Evolutionary conservation across 2,888 invertebrate species (phyloP), one percentile per base, ranked within the genome.

Genomic region (Erebia ligea): DNA sequence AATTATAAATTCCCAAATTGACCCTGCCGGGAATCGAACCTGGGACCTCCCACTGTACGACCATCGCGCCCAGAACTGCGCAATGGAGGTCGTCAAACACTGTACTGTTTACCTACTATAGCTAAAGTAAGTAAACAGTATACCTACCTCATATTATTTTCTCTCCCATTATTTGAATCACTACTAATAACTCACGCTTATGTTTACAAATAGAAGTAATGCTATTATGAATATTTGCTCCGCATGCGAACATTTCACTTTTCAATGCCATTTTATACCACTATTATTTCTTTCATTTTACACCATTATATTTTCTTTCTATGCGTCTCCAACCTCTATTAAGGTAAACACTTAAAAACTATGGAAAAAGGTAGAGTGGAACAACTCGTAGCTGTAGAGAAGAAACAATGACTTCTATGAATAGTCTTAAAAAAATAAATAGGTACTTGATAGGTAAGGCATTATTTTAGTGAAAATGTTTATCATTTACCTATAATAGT

Each of bases 221-320:
- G 21, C 21, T 25, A 57, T 15, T 57, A 57, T 57, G 21, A 57
- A 25, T 57, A 57, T 21, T 57, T 57, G 25, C 56, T 6, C 56
- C 25, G 56, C 56, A 13, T 57, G 56, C 56, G 25, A 57, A 15
- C 25, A 57, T 25, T 57, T 57, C 56, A 15, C 13, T 25, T 57
- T 57, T 57, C 56, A 25, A 25, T 57, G 13, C 13, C 25, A 25
- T 57, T 57, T 57, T 57, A 57, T 19, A 54, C 19, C 54, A 54
- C 19, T 54, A 17, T 19, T 21, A 34, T 34, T 34, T 6, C 34
- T 34, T 34, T 34, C 6, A 34, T 34, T 34, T 34, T 34, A 34
- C 6, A 34, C 6, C 25, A 57, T 57, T 57, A 57, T 57, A 57
- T 57, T 25, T 57, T 11, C 13, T 5, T 57, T 57, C 21, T 0